Evolutionary conservation across 1,140 invertebrate genomes (phyloP), one percentile per base, ranked within the genome.

Genomic region (Neuroterus valhalla): DNA sequence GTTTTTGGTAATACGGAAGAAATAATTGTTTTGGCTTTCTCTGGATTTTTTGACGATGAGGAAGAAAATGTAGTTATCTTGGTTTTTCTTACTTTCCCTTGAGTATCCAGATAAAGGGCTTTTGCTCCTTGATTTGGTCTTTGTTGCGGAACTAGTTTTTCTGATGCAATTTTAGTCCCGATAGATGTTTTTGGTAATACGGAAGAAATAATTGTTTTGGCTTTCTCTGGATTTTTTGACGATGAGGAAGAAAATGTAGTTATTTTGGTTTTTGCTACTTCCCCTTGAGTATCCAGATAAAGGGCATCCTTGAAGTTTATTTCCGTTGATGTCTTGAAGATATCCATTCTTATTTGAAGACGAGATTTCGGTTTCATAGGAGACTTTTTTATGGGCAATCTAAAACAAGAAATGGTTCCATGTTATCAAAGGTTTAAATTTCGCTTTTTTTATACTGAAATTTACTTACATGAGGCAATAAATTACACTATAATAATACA

Each of bases 401-500:
- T 62, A 14, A 8, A 62, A 62, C 55, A 62, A 62, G 11, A 62
- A 31, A 62, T 6, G 12, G 3, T 55, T 17, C 11, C 46, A 42
- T 26, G 66, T 67, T 2, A 71, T 73, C 1, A 11, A 43, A 0
- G 78, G 23, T n/a, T 78, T 78, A n/a, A 79, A 77, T 2, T 79
- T 70, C 12, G 66, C 79, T 0, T 68, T 0, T 15, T 74, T 68
- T 14, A 76, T 76, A 26, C 15, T 50, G 14, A n/a, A 15, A 62
- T 31, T 38, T 62, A 62, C 55, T 38, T 62, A 62, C 55, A 62
- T 62, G 26, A 62, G 14, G 31, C 31, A 17, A 31, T 62, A 50
- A 50, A n/a, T n/a, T 31, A 38, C n/a, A n/a, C 15, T 5, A n/a
- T n/a, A 15, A 15, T 31, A n/a, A n/a, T n/a, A n/a, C n/a, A n/a